Base-by-base conservation (phyloP, 1,140 invertebrate genomes). In the Heterodera carotae region DNA sequence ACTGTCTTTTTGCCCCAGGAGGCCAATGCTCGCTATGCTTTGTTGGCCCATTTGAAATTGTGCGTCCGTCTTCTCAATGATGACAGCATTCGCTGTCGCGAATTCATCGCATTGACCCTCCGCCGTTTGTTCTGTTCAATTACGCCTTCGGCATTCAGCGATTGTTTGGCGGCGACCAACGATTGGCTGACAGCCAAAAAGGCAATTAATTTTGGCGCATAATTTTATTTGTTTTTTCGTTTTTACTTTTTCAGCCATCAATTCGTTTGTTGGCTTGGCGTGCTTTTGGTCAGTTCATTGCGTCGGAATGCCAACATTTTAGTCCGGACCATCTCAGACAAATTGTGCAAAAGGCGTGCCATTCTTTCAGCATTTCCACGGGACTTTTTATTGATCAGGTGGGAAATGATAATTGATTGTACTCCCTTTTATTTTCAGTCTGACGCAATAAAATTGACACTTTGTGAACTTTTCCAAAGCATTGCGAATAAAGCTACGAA, bases 21-120 rank as follows among this genome's bases (percentile, higher is more conserved):
- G 62, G 87, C 92, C 31, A 85, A 94, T 0, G 88, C 88, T 2
- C 89, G 91, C 68, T 90, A 92, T 75, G 89, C 91, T 12, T 91
- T 91, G 6, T 89, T 93, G 2, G 90, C 95, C 64, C 93, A 94
- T 82, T 83, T 94, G 0, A 91, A 92, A 0, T 87, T 95, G 33
- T 91, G 93, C 25, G 90, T 91, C 0, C 81, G 86, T 48, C 78
- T 90, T 56, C 81, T 88, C 10, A 90, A 89, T 82, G 90, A 90
- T 76, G 87, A 89, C 29, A 88, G 88, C 6, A 27, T 76, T 6
- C 87, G 88, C 75, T 90, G 89, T 77, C 79, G 84, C 18, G 88
- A 88, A 70, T 82, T 88, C 60, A 84, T 88, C n/a, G 81, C 84
- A 18, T 66, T 88, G 22, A 85, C 87, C 18, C 78, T 90, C 25